These are phyloP conservation scores for Cheiracanthium punctorium DNA, from an alignment of 2,888 invertebrate genomes.

Conservation along the genomic window DNA sequence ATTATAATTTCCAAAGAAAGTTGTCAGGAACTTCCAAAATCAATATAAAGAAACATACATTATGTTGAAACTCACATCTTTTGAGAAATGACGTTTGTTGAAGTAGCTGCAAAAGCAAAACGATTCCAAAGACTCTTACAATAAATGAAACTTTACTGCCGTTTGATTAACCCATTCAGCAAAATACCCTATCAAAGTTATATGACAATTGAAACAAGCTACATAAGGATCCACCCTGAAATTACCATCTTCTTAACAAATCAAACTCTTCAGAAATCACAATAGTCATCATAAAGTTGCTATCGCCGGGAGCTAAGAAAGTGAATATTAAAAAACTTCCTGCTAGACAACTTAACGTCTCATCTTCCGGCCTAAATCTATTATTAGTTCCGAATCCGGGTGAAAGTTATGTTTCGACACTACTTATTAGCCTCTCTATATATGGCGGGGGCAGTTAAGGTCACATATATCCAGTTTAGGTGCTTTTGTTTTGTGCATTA, in stretches of 20 bases:
- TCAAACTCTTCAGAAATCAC: neutral
- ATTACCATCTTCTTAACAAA: neutral
- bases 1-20: no score
- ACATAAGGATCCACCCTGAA: neutral
- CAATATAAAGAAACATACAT: no score
- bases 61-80: no score
- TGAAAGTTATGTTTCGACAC: neutral
- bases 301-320: neutral
- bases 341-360: neutral
- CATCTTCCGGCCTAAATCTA: neutral
- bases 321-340: neutral
- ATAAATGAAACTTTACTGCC: no score
- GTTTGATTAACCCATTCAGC: no score
- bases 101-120: no score
- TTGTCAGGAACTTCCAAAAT: no score
- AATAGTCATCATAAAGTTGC: neutral
- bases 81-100: no score
- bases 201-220: neutral
- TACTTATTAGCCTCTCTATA: neutral
- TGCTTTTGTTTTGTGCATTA: no score
- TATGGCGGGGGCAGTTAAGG: neutral
- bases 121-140: no score
- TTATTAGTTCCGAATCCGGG: neutral
- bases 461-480: neutral
- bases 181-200: no score